Conservation (phyloP, 2,888 invertebrate genomes). For the Diaphora mendica region DNA sequence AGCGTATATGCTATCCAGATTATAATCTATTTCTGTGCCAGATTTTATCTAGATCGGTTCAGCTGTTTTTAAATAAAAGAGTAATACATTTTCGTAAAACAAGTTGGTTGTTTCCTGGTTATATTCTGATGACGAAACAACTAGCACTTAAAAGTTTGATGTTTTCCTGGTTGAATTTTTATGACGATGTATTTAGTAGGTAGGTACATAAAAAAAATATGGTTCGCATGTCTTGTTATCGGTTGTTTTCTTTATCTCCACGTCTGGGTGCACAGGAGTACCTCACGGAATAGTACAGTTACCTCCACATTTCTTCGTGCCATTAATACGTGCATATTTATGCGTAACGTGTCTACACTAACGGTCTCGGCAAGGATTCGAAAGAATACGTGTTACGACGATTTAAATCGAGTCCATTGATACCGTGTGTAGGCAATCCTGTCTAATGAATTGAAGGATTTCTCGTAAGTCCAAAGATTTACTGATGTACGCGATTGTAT, state of each 20-base stretch:
- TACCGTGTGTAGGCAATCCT: conserved; percentile 19
- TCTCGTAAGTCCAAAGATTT: conserved; percentile 47
- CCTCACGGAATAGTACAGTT: conserved; percentile 79
- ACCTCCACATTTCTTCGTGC: conserved; percentile 76
- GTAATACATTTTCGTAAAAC: no score
- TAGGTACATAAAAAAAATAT: not conserved
- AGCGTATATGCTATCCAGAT: no score
- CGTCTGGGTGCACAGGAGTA: conserved; percentile 65
- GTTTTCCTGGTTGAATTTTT: conserved; percentile 4
- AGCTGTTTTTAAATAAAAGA: no score
- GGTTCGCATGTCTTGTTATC: conserved; percentile 48
- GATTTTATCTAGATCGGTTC: no score
- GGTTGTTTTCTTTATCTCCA: conserved; percentile 53
- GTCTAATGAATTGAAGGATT: conserved; percentile 51
- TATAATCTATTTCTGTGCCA: no score
- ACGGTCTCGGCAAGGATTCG: conserved; percentile 78
- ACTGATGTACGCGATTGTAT: conserved; percentile 50
- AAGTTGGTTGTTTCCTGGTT: conserved; percentile 1
- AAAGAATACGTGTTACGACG: conserved; percentile 67
- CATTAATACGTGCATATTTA: conserved; percentile 83
- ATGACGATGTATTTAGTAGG: not conserved
- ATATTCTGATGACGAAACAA: not conserved
- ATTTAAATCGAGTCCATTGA: conserved; percentile 49
- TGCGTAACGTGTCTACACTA: conserved; percentile 80
- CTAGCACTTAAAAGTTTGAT: not conserved